These are phyloP conservation scores for Magallana ariakensis DNA, from an alignment of 1,140 invertebrate genomes.

Conservation along the genomic window DNA sequence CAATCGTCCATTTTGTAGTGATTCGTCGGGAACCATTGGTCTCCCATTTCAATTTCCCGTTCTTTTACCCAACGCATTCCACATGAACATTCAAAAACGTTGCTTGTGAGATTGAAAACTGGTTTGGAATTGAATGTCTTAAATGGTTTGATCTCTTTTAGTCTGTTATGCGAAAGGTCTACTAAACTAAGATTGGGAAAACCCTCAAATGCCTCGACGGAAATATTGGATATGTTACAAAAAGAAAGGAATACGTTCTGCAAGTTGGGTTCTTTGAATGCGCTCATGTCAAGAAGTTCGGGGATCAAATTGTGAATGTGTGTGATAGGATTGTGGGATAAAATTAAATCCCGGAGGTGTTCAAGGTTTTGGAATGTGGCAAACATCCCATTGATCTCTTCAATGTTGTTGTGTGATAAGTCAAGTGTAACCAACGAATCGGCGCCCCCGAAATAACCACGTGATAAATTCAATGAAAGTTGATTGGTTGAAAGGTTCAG, in stretches of 20 bases:
- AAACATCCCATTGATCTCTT: slow-evolving; percentile 31
- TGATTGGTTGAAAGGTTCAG: slow-evolving; percentile 47
- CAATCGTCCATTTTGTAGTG: slow-evolving; percentile 49
- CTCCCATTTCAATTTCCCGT: background rate
- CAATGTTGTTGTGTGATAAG: slow-evolving; percentile 46
- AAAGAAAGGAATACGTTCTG: background rate
- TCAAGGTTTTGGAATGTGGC: background rate
- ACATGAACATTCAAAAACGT: slow-evolving; percentile 51
- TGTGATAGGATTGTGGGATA: slow-evolving; percentile 10
- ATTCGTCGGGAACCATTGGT: slow-evolving; percentile 17
- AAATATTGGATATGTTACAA: background rate
- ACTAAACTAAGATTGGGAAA: background rate
- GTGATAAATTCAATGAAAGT: slow-evolving; percentile 41
- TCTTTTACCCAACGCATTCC: slow-evolving; percentile 54
- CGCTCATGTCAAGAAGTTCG: background rate
- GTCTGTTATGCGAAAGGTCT: background rate
- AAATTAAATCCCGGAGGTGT: background rate
- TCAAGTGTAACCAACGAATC: slow-evolving; percentile 36
- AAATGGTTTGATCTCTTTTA: slow-evolving; percentile 13
- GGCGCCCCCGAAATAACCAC: slow-evolving; percentile 43
- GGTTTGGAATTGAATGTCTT: slow-evolving; percentile 34
- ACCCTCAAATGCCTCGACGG: background rate
- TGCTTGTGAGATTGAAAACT: slow-evolving; percentile 39
- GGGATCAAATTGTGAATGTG: slow-evolving; percentile 1
- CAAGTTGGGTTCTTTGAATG: background rate